Base-by-base conservation (phyloP, 2,888 invertebrate genomes). In the Hirtodrosophila cameraria region DNA sequence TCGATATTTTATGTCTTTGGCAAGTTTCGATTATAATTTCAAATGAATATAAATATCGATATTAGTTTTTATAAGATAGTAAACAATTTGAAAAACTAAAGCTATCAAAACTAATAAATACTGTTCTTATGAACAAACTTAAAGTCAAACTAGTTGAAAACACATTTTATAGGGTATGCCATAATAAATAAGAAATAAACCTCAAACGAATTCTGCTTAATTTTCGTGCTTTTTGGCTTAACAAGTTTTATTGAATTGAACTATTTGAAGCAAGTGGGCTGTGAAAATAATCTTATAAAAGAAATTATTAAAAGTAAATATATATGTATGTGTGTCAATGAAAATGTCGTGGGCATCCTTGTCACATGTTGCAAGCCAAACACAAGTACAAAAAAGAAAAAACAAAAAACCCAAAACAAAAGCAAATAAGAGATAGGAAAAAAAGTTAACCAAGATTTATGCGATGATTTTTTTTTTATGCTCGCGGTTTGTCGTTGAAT, bases 221-320 rank as follows among this genome's bases (percentile, higher is more conserved):
- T 74, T 72, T 54, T 43, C 27, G 41, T 49, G 59, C 49, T 73
- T 73, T 62, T 67, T 46, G 45, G 60, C 62, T 82, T 63, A 80
- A 83, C 77, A 78, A 76, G 62, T 82, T 83, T 83, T 83, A 80
- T 83, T 83, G 65, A 75, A 76, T 78, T 71, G 62, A 50, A 50
- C 39, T 50, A 57, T 59, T 58, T 35, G 30, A 30, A 45, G n/a
- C 55, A 50, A 72, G 67, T 75, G 72, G 38, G 30, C 66, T 43
- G 57, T 42, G 53, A 49, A 68, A 61, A 46, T 38, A n/a, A n/a
- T n/a, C n/a, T n/a, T 49, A 54, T 45, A 43, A 49, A 61, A 62
- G 48, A 36, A 76, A 67, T 52, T 42, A 52, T 33, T 43, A 58
- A 54, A 27, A 64, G 12, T 59, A 43, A 53, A 67, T 35, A 65